Percentiles rank a stretch among this genome's conserved stretches.
Evolutionary conservation across 1,140 invertebrate species (phyloP).

Genomic region (Bombus superbus): DNA sequence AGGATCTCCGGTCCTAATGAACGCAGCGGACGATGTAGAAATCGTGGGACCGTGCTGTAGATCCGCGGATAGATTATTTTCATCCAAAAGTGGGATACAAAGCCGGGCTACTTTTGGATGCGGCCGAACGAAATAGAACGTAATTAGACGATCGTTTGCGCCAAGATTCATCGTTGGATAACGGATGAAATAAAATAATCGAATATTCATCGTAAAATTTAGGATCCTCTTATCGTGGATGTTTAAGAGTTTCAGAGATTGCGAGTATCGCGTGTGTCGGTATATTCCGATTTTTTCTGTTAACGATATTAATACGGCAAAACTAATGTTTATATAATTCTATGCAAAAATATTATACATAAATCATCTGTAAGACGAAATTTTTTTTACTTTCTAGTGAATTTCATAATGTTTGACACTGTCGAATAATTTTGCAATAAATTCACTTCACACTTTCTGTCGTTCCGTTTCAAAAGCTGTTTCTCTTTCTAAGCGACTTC

Average conservation of each 20-base stretch:
- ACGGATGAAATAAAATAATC: not conserved
- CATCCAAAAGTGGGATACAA: constrained; percentile 53
- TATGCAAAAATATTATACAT: not conserved
- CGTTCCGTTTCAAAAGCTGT: not conserved
- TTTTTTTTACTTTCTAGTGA: not conserved
- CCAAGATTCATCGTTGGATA: constrained; percentile 1
- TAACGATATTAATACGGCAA: too few species aligned
- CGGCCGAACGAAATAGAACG: constrained; percentile 16
- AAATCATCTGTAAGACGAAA: not conserved
- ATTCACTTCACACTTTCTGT: not conserved
- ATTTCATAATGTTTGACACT: not conserved
- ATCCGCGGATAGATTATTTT: constrained; percentile 49
- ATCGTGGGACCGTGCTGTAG: constrained; percentile 45
- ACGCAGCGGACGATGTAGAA: constrained; percentile 51
- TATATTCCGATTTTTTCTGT: too few species aligned
- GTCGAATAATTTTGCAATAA: not conserved
- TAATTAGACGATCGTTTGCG: constrained; percentile 16
- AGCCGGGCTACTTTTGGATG: constrained; percentile 41
- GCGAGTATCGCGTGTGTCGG: too few species aligned
- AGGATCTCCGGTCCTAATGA: constrained; percentile 51
- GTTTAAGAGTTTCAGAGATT: too few species aligned
- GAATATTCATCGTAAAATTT: constrained; percentile 3
- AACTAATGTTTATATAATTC: not conserved
- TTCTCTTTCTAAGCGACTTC: not conserved
- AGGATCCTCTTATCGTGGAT: not conserved